phyloP scores from a whole-genome alignment of 1,140 invertebrate genomes.

The Drosophila micromelanica region DNA sequence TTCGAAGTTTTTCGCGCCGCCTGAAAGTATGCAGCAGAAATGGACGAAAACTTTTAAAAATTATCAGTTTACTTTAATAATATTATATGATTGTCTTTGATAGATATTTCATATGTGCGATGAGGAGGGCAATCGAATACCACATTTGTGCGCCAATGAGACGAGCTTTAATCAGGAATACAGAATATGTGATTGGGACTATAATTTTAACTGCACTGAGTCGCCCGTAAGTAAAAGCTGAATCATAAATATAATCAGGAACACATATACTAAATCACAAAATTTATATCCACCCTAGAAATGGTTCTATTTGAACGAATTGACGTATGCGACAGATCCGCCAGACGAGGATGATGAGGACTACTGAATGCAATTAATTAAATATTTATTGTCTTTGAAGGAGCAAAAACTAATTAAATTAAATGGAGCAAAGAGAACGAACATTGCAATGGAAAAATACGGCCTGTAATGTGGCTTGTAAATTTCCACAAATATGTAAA shows the following conservation, averaged over 20 bases:
- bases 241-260: background rate
- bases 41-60: background rate
- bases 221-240: conserved; percentile 75
- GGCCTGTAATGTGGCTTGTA: conserved; percentile 16
- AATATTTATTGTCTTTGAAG: conserved; percentile 71
- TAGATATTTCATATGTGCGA: conserved; percentile 88
- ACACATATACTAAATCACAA: background rate
- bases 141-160: conserved; percentile 87
- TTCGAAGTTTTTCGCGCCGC: conserved; percentile 13
- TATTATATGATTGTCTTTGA: background rate
- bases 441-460: conserved; percentile 16
- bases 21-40: conserved; percentile 57
- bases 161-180: conserved; percentile 88
- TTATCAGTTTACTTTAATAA: background rate
- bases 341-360: conserved; percentile 85
- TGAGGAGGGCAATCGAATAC: conserved; percentile 87
- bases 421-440: conserved; percentile 34
- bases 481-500: conserved; percentile 54
- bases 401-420: conserved; percentile 64
- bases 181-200: conserved; percentile 87
- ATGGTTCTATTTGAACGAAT: conserved; percentile 87
- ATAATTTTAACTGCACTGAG: conserved; percentile 87
- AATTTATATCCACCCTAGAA: conserved; percentile 47
- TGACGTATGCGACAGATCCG: conserved; percentile 87
- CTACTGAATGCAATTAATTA: conserved; percentile 67